Evolutionary conservation across 2,113 vertebrate species (phyloP).

Genomic region (Melanotaenia duboulayi): DNA sequence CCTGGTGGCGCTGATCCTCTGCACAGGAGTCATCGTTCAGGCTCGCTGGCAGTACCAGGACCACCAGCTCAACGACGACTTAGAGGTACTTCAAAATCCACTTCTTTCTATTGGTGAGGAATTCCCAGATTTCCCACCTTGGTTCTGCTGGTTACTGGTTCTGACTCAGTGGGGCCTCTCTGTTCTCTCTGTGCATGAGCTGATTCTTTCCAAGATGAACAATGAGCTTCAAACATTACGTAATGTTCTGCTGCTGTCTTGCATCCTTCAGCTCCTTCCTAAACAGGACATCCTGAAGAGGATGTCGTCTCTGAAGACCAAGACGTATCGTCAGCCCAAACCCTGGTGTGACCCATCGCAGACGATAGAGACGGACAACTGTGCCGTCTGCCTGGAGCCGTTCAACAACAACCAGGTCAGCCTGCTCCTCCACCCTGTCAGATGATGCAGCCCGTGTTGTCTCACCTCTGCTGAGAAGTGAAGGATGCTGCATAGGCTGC

Average conservation of each 20-base stretch:
- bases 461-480: background rate
- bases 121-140: too few species aligned
- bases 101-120: too few species aligned
- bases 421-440: background rate
- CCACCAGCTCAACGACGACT: constrained; percentile 76
- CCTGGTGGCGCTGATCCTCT: constrained; percentile 90
- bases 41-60: constrained; percentile 90
- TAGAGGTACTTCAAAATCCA: constrained; percentile 82
- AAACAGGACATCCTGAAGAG: constrained; percentile 87
- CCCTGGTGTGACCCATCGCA: constrained; percentile 60
- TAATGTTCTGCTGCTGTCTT: constrained; percentile 7
- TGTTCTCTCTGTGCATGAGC: too few species aligned
- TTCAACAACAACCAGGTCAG: constrained; percentile 92
- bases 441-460: too few species aligned
- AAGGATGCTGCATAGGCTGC: too few species aligned
- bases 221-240: background rate
- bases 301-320: constrained; percentile 86
- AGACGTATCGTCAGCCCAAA: constrained; percentile 85
- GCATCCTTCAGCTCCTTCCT: constrained; percentile 79
- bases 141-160: too few species aligned
- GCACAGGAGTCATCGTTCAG: constrained; percentile 92
- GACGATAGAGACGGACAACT: constrained; percentile 84
- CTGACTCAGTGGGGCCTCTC: too few species aligned
- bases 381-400: constrained; percentile 92
- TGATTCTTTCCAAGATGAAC: too few species aligned